Evolutionary conservation across 2,888 invertebrate genomes (phyloP), one percentile per base, ranked within the genome.

Genomic region (Aphrophora alni): DNA sequence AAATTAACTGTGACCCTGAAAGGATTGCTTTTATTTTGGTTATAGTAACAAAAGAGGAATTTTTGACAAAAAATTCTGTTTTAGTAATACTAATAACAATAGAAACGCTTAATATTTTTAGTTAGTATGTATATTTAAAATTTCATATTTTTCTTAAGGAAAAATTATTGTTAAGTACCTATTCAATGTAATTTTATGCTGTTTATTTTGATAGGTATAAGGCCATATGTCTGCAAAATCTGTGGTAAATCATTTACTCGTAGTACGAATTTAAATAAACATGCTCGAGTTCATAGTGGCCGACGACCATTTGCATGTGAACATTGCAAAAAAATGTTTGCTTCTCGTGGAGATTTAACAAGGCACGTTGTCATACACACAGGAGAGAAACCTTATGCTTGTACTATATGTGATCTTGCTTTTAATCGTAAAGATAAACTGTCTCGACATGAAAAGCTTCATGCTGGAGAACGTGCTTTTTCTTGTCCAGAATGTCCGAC

Each of bases 211-310:
- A 93, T 94, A n/a, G 94, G 94, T 5, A 80, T 85, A 14, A 91
- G 94, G 83, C 94, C 94, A 0, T 94, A 92, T 87, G 93, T 93
- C 27, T 95, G 94, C 86, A 91, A 91, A 28, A 92, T 93, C 83
- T 95, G 94, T 86, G 90, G 91, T 44, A 95, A 95, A 87, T 93
- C 93, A 80, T 95, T 95, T 86, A 94, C 94, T 4, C 89, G 94
- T 27, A 94, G 86, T 75, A 85, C 85, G 0, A 86, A 85, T 76
- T 72, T 86, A 71, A 85, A 85, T 80, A 85, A 86, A 72, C 86
- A 86, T 77, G 81, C 83, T 21, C 71, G 84, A 26, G 83, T 84
- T 27, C 86, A 85, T 80, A 84, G 83, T 24, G 85, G 85, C 14
- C 82, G 83, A 27, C 82, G 84, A 28, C 85, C 85, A 0, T 85